A percentile compares a stretch with the other conserved stretches of the same genome.
Evolutionary conservation across 1,140 invertebrate species (phyloP).

Genomic region (Drosophila pachea): DNA sequence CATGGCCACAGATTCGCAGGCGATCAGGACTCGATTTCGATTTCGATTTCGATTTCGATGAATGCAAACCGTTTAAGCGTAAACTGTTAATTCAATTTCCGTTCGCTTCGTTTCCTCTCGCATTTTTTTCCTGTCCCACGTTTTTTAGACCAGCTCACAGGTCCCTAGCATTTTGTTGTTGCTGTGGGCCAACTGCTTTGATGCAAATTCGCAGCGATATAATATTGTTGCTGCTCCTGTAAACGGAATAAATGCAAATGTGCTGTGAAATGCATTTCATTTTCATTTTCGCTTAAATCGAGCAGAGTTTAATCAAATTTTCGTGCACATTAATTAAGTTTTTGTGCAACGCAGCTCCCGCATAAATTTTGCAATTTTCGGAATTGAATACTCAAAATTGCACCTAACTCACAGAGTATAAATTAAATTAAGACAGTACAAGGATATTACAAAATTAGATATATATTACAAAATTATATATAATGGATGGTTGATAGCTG

Average conservation of each 20-base stretch:
- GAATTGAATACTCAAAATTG: too few relatives aligned
- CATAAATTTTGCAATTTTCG: not conserved
- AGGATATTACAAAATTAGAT: too few relatives aligned
- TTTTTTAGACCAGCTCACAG: slow-evolving; percentile 9
- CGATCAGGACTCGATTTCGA: not conserved
- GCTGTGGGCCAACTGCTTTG: slow-evolving; percentile 13
- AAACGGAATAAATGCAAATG: slow-evolving; percentile 39
- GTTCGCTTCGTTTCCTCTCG: slow-evolving; percentile 37
- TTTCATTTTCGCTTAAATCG: slow-evolving; percentile 34
- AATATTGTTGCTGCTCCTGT: slow-evolving; percentile 29
- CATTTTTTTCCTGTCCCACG: slow-evolving; percentile 20
- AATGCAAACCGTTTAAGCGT: slow-evolving; percentile 53
- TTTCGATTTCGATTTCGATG: slow-evolving; percentile 18
- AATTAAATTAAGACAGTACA: too few relatives aligned
- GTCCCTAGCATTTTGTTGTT: not conserved
- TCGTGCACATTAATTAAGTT: not conserved
- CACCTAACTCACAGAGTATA: too few relatives aligned
- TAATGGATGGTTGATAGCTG: too few relatives aligned
- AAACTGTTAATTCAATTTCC: slow-evolving; percentile 63
- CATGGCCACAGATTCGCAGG: not conserved
- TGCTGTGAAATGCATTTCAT: slow-evolving; percentile 34
- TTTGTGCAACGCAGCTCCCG: slow-evolving; percentile 8
- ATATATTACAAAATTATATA: too few relatives aligned
- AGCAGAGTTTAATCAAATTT: slow-evolving; percentile 14
- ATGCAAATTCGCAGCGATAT: slow-evolving; percentile 25